Base-by-base conservation (phyloP, 2,888 invertebrate species). In the Xestia xanthographa region DNA sequence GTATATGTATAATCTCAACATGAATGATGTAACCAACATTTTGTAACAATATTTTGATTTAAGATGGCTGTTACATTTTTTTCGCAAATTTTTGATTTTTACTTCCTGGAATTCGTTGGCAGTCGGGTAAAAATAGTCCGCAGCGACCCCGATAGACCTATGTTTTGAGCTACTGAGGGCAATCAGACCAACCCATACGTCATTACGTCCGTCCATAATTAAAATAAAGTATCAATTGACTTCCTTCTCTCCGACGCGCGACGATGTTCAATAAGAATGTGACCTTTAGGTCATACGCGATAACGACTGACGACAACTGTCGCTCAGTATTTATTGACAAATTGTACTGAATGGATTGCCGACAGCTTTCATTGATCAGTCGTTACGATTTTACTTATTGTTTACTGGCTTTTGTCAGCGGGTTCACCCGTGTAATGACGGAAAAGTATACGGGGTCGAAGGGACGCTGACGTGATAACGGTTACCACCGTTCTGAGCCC, bases 261-360 rank as follows among this genome's bases (percentile, higher is more conserved):
- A 66, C 53, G 6, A 38, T 20, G 38, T 12, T 38, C 12, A 38
- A 53, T 68, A 68, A 68, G 68, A 53, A 53, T 53, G 53, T 68
- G 53, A 38, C 53, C 67, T 67, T 20, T 2, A 26, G 67, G 50
- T 53, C 67, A 26, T 1, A 26, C 20, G 5, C n/a, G 68, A 68
- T 68, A 68, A n/a, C 17, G 34, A 50, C n/a, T 48, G 34, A 66
- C 45, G 66, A 66, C 66, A 20, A 68, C n/a, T 53, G 68, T 53
- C 68, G 5, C 20, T 38, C 53, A 68, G 38, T 26, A 38, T 53
- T 38, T 53, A 68, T 41, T 26, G 53, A 68, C 68, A 69, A 58
- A 58, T 69, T 69, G 69, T 41, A 56, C 56, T 68, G 56, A 56
- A 68, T 68, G 68, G 8, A 29, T 43, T 26, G 56, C 41, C 9